Evolutionary conservation across 2,888 invertebrate species (phyloP), one percentile per base, ranked within the genome.

Genomic region (Pilophorus perplexus): DNA sequence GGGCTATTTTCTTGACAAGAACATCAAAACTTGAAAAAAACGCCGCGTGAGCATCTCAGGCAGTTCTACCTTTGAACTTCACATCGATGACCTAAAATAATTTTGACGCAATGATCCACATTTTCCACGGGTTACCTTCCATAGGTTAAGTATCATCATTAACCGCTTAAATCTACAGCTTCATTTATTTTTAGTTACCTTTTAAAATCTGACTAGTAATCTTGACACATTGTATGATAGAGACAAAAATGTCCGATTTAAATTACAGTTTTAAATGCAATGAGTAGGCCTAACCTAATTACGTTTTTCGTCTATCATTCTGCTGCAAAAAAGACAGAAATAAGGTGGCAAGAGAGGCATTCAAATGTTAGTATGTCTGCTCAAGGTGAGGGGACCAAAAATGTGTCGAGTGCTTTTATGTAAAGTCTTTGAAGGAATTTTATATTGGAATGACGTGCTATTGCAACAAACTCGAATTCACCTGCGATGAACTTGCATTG

Each of bases 261-360:
- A 50, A 23, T 25, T 50, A 50, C 50, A 50, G n/a, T n/a, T n/a
- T 50, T 50, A 50, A 50, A 50, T 50, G 50, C 50, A 50, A 50
- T 50, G 27, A 27, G 50, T 23, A 23, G 50, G 50, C 50, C 25
- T 50, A 50, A 50, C 27, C 50, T 50, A 50, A 23, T 50, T 23
- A 3, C 18, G 18, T 50, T n/a, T n/a, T n/a, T n/a, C n/a, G n/a
- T 22, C 27, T 27, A 23, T 50, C 8, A n/a, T 20, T 50, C n/a
- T 5, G 50, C 23, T 27, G 25, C 16, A 16, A 27, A 25, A 16
- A n/a, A 23, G 22, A 25, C n/a, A 25, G 50, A 27, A 50, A 27
- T 8, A 23, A 25, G 27, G 16, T 50, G 10, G 23, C n/a, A 23
- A 27, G 23, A 23, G 10, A n/a, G n/a, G n/a, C n/a, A n/a, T n/a